A percentile compares a stretch with the other conserved stretches of the same genome.
phyloP scores from a whole-genome alignment of 2,797 vertebrate genomes.

The Parambassis ranga region DNA sequence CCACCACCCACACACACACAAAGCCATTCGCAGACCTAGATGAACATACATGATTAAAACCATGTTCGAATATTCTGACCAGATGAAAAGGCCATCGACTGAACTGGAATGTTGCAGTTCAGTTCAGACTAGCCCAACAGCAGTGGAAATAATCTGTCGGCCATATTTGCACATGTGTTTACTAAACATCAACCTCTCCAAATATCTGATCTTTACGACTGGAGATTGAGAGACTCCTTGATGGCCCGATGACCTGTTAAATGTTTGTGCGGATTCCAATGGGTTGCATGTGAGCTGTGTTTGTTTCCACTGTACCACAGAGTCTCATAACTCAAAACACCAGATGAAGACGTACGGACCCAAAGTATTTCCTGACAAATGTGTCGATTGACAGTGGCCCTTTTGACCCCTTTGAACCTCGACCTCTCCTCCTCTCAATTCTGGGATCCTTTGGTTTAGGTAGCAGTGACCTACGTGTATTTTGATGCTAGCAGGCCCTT shows the following conservation, averaged over 20 bases:
- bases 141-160: conserved; percentile 21
- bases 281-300: conserved; percentile 42
- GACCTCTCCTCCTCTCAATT: background rate
- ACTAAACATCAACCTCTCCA: conserved; percentile 54
- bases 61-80: conserved; percentile 9
- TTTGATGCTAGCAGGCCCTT: conserved; percentile 38
- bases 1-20: conserved; percentile 53
- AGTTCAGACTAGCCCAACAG: background rate
- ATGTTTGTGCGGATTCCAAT: conserved; percentile 42
- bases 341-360: conserved; percentile 67
- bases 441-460: conserved; percentile 41
- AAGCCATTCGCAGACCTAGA: conserved; percentile 40
- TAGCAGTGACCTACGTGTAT: conserved; percentile 3
- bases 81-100: background rate
- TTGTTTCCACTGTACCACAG: conserved; percentile 57
- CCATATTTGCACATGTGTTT: conserved; percentile 49
- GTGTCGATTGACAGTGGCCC: conserved; percentile 56
- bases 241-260: conserved; percentile 28
- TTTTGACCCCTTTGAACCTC: conserved; percentile 57
- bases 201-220: conserved; percentile 30
- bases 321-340: conserved; percentile 59
- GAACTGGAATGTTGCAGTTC: conserved; percentile 1
- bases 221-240: conserved; percentile 49
- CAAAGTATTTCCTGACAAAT: conserved; percentile 53
- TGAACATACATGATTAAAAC: conserved; percentile 17